Conservation (phyloP, 2,888 invertebrate genomes). For the Noctua comes region DNA sequence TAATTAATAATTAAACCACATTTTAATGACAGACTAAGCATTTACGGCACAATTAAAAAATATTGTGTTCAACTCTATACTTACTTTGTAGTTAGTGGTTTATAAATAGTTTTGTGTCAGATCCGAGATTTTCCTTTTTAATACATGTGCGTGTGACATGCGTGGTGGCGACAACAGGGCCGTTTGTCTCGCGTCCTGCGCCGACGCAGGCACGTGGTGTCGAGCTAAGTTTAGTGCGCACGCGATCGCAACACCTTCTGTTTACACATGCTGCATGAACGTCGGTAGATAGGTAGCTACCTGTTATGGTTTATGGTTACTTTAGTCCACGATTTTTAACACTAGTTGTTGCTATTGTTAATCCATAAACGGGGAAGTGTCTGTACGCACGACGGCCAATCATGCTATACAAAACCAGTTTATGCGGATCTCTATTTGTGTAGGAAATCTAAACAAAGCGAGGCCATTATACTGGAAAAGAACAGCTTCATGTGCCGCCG, state of each 20-base stretch:
- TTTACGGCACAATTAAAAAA: constrained; percentile 26
- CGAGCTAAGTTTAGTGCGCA: constrained; percentile 48
- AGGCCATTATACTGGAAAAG: too few species aligned
- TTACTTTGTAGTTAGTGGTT: constrained; percentile 14
- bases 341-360: not conserved
- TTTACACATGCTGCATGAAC: constrained; percentile 38
- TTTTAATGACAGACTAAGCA: not conserved
- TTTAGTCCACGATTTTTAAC: not conserved
- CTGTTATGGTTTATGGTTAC: not conserved
- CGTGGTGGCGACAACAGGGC: constrained; percentile 34
- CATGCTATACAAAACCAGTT: too few species aligned
- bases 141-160: constrained; percentile 42
- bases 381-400: too few species aligned
- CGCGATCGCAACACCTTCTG: constrained; percentile 56
- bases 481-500: too few species aligned
- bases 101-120: constrained; percentile 13
- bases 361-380: not conserved
- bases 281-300: not conserved
- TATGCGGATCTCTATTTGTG: too few species aligned
- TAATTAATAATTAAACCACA: not conserved
- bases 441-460: too few species aligned
- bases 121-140: constrained; percentile 45
- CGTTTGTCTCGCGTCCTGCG: constrained; percentile 52
- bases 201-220: constrained; percentile 56
- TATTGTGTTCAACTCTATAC: not conserved